These are phyloP conservation scores for Abrostola tripartita DNA, from an alignment of 2,888 invertebrate genomes.

Conservation along the genomic window DNA sequence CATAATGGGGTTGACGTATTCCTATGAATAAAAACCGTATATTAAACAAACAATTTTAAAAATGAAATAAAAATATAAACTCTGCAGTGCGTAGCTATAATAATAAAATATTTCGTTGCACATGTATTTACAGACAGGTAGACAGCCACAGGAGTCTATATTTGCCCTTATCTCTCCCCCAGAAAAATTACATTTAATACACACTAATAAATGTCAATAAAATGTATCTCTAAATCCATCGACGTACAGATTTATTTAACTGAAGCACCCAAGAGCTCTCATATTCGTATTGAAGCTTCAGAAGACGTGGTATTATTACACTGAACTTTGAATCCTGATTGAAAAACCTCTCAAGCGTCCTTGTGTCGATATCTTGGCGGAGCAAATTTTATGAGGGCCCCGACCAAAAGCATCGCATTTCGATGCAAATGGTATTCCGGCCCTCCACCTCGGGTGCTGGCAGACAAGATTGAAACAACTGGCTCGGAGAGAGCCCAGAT, in stretches of 20 bases:
- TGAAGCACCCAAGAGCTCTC: conserved; percentile 12
- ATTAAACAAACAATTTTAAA: too few relatives aligned
- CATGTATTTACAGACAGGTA: too few relatives aligned
- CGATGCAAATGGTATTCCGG: conserved; percentile 54
- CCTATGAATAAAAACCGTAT: too few relatives aligned
- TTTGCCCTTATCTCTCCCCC: too few relatives aligned
- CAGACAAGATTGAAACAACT: conserved; percentile 49
- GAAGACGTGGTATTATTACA: conserved; percentile 41
- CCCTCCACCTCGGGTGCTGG: conserved; percentile 40
- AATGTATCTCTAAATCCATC: conserved; percentile 4
- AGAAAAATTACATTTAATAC: neutral
- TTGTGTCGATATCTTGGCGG: conserved; percentile 26
- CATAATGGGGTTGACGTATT: too few relatives aligned
- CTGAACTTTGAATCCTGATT: conserved; percentile 52
- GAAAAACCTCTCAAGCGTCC: conserved; percentile 46
- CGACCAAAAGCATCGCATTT: conserved; percentile 45
- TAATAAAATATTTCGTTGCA: too few relatives aligned
- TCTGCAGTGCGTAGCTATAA: too few relatives aligned
- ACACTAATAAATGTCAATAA: conserved; percentile 1
- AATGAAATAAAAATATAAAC: too few relatives aligned
- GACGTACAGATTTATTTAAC: conserved; percentile 10
- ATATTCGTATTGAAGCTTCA: conserved; percentile 31
- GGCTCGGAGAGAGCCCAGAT: conserved; percentile 36
- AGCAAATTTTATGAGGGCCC: conserved; percentile 50
- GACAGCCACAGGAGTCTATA: too few relatives aligned